Evolutionary conservation across 2,797 vertebrate genomes (phyloP).

Genomic region (Schizopygopsis malacanthus): DNA sequence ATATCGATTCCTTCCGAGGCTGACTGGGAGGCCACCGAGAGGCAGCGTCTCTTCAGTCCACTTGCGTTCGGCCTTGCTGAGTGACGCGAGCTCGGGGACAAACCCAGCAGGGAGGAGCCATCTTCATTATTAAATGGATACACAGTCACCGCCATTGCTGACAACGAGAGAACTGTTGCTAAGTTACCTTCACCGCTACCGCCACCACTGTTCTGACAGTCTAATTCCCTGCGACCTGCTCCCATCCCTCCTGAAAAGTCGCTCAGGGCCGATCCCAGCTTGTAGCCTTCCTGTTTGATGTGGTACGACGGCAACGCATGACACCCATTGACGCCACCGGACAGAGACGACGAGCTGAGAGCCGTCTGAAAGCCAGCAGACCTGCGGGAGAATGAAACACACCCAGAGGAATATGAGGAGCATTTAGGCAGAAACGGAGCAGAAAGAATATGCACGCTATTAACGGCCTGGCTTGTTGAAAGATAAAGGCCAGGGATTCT

Average conservation of each 20-base stretch:
- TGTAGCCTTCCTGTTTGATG: constrained; percentile 94
- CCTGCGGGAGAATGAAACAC: constrained; percentile 73
- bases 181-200: constrained; percentile 50
- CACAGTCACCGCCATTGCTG: constrained; percentile 80
- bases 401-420: constrained; percentile 64
- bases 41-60: constrained; percentile 88
- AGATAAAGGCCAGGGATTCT: constrained; percentile 64
- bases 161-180: constrained; percentile 60
- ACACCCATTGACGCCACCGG: constrained; percentile 73
- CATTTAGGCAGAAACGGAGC: constrained; percentile 58
- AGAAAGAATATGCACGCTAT: constrained; percentile 71
- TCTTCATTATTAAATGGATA: constrained; percentile 93
- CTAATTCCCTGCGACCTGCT: constrained; percentile 72
- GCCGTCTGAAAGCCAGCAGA: constrained; percentile 82
- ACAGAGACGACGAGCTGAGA: constrained; percentile 69
- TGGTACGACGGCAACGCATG: constrained; percentile 76
- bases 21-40: constrained; percentile 67
- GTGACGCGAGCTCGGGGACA: constrained; percentile 84
- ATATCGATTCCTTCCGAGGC: constrained; percentile 80
- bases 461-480: constrained; percentile 68
- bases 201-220: constrained; percentile 69
- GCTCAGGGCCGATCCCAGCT: constrained; percentile 70
- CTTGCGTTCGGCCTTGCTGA: constrained; percentile 81
- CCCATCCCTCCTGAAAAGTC: constrained; percentile 69
- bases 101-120: constrained; percentile 85